Conservation (phyloP, 2,888 invertebrate species). For the Andricus quercusramuli region DNA sequence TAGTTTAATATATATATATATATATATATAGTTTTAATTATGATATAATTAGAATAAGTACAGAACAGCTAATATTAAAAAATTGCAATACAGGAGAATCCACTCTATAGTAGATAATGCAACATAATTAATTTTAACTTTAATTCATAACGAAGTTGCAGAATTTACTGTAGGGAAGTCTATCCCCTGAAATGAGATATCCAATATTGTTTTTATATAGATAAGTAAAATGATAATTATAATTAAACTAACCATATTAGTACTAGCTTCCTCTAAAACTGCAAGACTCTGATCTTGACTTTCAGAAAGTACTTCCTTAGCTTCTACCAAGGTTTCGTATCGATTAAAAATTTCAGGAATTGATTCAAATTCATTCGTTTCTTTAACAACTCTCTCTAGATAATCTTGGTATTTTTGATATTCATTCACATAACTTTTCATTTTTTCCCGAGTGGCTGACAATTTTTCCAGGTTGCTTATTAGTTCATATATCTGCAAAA, state of each 20-base stretch:
- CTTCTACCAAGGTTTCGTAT: constrained; percentile 83
- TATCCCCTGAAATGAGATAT: no score
- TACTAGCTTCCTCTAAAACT: constrained; percentile 81
- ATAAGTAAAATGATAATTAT: neutral
- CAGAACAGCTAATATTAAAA: no score
- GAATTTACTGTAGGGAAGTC: neutral
- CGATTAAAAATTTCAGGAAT: constrained; percentile 83
- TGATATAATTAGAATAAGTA: no score
- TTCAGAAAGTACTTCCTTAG: constrained; percentile 81
- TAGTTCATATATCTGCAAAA: constrained; percentile 79
- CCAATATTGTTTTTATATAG: neutral
- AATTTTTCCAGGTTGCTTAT: constrained; percentile 79
- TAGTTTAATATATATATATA: no score
- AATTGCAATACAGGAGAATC: no score
- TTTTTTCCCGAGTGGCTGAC: constrained; percentile 79
- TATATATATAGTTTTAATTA: no score
- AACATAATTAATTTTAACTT: no score
- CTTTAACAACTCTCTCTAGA: constrained; percentile 81
- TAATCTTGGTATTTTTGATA: constrained; percentile 83
- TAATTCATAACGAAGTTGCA: no score
- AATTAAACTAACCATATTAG: constrained; percentile 78
- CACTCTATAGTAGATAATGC: no score
- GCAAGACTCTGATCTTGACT: constrained; percentile 81
- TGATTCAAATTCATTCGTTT: constrained; percentile 81
- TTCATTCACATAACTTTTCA: constrained; percentile 82